These are phyloP conservation scores for Nothoprocta pentlandii DNA, from an alignment of 2,113 vertebrate species.

Conservation along the genomic window DNA sequence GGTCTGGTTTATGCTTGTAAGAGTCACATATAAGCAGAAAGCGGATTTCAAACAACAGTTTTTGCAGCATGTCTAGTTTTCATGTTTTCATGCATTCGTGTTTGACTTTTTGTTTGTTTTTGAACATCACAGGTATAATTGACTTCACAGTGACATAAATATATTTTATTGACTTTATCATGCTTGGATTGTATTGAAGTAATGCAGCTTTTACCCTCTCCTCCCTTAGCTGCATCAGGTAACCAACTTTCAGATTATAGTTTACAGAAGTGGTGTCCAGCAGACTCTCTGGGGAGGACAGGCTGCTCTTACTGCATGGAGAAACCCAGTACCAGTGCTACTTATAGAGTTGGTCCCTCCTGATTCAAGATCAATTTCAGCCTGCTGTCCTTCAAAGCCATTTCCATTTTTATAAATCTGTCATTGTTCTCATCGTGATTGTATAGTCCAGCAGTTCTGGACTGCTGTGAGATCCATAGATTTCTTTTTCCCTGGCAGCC, in stretches of 20 bases:
- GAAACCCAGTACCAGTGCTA: background rate
- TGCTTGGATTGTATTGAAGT: background rate
- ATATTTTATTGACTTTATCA: constrained; percentile 44
- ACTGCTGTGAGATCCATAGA: background rate
- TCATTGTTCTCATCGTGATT: background rate
- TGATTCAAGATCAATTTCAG: background rate
- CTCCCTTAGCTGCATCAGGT: background rate
- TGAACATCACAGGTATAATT: constrained; percentile 14
- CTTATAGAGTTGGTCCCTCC: background rate
- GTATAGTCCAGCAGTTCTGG: background rate
- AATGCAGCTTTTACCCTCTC: background rate
- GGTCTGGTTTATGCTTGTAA: background rate
- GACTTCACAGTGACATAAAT: constrained; percentile 34
- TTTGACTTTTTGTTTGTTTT: constrained; percentile 36
- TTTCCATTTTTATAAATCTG: constrained; percentile 24
- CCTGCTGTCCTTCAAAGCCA: background rate
- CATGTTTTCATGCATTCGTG: background rate
- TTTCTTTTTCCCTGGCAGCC: background rate
- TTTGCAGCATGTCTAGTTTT: constrained; percentile 23
- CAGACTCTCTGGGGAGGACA: background rate
- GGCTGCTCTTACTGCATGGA: background rate
- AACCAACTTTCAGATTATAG: background rate
- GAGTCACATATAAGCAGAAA: background rate
- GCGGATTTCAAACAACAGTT: constrained; percentile 33
- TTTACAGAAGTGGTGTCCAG: constrained; percentile 33